A percentile compares a stretch with the other conserved stretches of the same genome.
Conservation (phyloP, 2,888 invertebrate genomes). For the Baronia brevicornis region DNA sequence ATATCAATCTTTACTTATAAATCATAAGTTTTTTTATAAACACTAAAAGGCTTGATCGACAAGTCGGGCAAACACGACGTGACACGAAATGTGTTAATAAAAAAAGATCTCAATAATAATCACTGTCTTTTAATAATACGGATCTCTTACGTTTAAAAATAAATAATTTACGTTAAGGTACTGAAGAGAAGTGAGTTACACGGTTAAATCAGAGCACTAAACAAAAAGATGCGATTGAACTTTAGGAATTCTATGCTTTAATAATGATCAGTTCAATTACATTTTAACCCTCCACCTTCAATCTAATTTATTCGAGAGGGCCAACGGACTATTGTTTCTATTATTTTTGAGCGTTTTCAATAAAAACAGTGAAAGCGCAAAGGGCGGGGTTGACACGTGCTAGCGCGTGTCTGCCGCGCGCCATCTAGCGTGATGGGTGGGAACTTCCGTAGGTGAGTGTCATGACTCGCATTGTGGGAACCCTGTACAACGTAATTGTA, state of each 20-base stretch:
- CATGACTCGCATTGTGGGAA: constrained; percentile 53
- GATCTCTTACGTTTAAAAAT: too few species aligned
- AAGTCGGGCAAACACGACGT: constrained; percentile 18
- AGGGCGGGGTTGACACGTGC: constrained; percentile 40
- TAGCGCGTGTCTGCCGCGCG: constrained; percentile 46
- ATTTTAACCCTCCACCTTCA: constrained; percentile 59
- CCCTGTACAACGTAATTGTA: constrained; percentile 37
- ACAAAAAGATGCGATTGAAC: too few species aligned
- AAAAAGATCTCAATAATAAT: too few species aligned
- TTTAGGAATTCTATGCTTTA: constrained; percentile 33
- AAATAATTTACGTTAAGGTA: too few species aligned
- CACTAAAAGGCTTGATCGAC: too few species aligned
- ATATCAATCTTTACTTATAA: constrained; percentile 11
- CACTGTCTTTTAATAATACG: too few species aligned
- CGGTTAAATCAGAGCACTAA: too few species aligned
- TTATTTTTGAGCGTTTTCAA: constrained; percentile 67
- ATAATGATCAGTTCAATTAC: constrained; percentile 69
- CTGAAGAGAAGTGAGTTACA: too few species aligned
- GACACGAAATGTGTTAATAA: too few species aligned
- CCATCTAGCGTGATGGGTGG: constrained; percentile 64
- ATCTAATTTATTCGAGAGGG: constrained; percentile 65
- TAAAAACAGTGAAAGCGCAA: constrained; percentile 58
- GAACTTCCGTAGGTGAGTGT: constrained; percentile 60
- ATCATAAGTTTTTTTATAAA: too few species aligned
- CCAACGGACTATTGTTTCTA: constrained; percentile 56